Evolutionary conservation across 2,888 invertebrate species (phyloP), one percentile per base, ranked within the genome.

Genomic region (Lypha dubia): DNA sequence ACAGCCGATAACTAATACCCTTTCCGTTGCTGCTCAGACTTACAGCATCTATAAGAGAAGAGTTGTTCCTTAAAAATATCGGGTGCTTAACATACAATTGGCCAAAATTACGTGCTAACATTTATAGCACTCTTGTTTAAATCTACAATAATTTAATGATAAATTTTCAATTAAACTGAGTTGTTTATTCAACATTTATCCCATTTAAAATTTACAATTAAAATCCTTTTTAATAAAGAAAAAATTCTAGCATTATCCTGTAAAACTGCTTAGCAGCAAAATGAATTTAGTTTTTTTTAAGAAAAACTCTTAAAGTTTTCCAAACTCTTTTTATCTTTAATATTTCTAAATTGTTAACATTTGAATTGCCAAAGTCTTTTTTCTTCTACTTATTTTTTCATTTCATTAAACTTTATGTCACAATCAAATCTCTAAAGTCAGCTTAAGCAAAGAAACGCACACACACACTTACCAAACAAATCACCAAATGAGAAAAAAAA

Each of bases 331-430:
- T 17, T 17, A 44, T 3, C 13, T 63, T 3, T 24, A 7, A 49
- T 6, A 49, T 70, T 56, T n/a, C 44, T 15, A 1, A n/a, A 20
- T 20, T 58, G 3, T 11, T 20, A 22, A 32, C 13, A 58, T 44
- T 46, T 58, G n/a, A 70, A 28, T 56, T 32, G 1, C 15, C 15
- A 15, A 38, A 22, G 11, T 51, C 44, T n/a, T 58, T n/a, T 58
- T 17, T 9, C 1, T 5, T 24, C 20, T 13, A 5, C 7, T 28
- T 32, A 28, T 38, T 28, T 41, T n/a, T 22, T 15, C 38, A 49
- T 70, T 79, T 58, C 58, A 70, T 63, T 71, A 71, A 63, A 71
- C 46, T 35, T 70, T 51, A 44, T 79, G 58, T 58, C 67, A 58
- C 58, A 32, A 49, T 49, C 24, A 60, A 68, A 51, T 41, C 68